Conservation (phyloP, 2,888 invertebrate species). For the Ceriagrion tenellum region DNA sequence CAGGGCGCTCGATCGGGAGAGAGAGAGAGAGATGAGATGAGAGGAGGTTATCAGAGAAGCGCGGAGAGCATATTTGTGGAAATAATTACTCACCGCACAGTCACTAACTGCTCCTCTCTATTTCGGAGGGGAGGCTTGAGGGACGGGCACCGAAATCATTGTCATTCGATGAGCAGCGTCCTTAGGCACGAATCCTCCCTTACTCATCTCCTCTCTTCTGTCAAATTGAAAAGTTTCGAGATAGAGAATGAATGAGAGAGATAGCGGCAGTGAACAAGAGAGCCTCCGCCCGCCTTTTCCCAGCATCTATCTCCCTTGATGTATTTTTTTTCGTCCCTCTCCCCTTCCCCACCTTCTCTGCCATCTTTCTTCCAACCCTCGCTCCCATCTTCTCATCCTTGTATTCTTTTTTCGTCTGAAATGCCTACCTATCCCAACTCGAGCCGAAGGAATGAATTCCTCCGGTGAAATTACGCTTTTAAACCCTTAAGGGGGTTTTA, state of each 20-base stretch:
- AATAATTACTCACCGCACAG: conserved; percentile 43
- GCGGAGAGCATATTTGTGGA: conserved; percentile 42
- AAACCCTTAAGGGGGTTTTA: conserved; percentile 26
- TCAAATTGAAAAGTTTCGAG: conserved; percentile 5
- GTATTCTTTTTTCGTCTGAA: not conserved
- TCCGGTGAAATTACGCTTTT: conserved; percentile 27
- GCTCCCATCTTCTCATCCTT: not conserved
- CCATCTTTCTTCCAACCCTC: not conserved
- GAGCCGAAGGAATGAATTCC: conserved; percentile 19
- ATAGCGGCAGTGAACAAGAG: not conserved
- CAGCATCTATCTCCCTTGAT: not conserved
- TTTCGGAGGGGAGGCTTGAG: not conserved
- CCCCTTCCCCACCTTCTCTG: not conserved
- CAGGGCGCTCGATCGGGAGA: conserved; percentile 44
- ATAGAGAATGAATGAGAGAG: not conserved
- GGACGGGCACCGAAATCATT: not conserved
- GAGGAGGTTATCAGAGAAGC: conserved; percentile 35
- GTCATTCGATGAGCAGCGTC: not conserved
- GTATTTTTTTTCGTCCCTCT: not conserved
- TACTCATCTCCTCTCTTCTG: not conserved
- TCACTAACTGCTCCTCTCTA: conserved; percentile 14
- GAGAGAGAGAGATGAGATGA: too few relatives aligned
- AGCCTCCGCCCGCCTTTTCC: not conserved
- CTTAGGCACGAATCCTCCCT: not conserved
- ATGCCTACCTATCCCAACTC: conserved; percentile 36